phyloP scores from a whole-genome alignment of 2,888 invertebrate species.

The Acronicta alni region DNA sequence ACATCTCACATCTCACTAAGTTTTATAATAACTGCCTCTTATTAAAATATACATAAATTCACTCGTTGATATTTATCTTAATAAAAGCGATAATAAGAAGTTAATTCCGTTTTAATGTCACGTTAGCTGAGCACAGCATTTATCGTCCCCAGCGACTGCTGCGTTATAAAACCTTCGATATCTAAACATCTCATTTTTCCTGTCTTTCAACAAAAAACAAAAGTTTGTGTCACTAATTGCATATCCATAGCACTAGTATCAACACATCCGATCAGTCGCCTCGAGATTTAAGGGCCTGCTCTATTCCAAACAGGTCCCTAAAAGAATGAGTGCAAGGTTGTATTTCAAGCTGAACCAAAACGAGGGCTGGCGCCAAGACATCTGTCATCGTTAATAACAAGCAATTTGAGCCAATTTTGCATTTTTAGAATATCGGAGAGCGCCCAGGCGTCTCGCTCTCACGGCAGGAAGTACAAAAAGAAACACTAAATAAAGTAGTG shows the following conservation, averaged over 20 bases:
- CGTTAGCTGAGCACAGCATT: constrained; percentile 24
- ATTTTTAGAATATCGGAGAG: constrained; percentile 85
- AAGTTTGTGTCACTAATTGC: constrained; percentile 83
- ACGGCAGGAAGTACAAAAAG: constrained; percentile 87
- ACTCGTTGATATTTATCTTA: constrained; percentile 30
- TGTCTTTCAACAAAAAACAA: constrained; percentile 61
- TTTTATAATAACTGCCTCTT: constrained; percentile 3
- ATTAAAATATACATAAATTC: constrained; percentile 1
- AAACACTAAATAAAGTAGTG: constrained; percentile 84
- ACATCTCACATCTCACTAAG: constrained; percentile 2
- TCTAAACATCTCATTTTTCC: constrained; percentile 67
- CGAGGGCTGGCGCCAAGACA: constrained; percentile 84
- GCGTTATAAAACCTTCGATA: constrained; percentile 47
- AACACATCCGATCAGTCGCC: constrained; percentile 83
- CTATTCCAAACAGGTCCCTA: constrained; percentile 57
- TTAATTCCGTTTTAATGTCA: background rate
- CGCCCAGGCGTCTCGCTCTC: constrained; percentile 83
- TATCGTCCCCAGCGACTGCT: constrained; percentile 30
- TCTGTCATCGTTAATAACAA: constrained; percentile 89
- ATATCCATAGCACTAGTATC: constrained; percentile 84
- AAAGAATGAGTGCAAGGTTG: constrained; percentile 48
- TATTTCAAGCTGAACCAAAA: constrained; percentile 42
- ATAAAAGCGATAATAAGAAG: constrained; percentile 10
- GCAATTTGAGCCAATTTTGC: constrained; percentile 88
- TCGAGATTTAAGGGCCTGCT: constrained; percentile 57